Evolutionary conservation across 2,113 vertebrate genomes (phyloP).

Genomic region (Cervus canadensis): DNA sequence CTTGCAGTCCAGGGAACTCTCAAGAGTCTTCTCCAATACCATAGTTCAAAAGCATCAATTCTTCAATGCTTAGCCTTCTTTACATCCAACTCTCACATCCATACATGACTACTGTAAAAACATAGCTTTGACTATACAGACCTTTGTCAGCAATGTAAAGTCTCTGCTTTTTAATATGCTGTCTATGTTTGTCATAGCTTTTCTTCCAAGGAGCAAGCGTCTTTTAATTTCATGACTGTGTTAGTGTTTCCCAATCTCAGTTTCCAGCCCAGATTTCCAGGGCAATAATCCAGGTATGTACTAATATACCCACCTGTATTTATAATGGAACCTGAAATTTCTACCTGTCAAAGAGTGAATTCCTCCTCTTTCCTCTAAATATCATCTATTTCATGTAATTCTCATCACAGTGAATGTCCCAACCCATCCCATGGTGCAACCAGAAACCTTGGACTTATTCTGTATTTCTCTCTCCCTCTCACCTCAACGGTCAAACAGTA

Average conservation of each 20-base stretch:
- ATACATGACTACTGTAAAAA: neutral
- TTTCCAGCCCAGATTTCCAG: neutral
- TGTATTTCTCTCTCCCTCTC: neutral
- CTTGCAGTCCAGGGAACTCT: neutral
- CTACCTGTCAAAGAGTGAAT: neutral
- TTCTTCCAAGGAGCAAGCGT: neutral
- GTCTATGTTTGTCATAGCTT: neutral
- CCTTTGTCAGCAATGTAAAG: neutral
- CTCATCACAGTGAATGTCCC: neutral
- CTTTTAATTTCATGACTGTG: neutral
- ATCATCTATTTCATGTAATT: neutral
- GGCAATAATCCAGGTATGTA: neutral
- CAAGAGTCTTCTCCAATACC: neutral
- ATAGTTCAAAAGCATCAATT: neutral
- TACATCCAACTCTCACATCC: neutral
- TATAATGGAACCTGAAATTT: neutral
- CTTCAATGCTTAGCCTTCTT: neutral
- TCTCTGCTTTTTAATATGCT: neutral
- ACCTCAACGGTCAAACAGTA: neutral
- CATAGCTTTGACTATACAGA: neutral
- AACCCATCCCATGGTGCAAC: neutral
- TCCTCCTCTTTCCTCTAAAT: neutral
- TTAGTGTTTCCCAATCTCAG: neutral
- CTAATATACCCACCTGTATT: neutral
- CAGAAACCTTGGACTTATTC: neutral